Evolutionary conservation across 2,113 vertebrate genomes (phyloP).

Genomic region (Alectura lathami): DNA sequence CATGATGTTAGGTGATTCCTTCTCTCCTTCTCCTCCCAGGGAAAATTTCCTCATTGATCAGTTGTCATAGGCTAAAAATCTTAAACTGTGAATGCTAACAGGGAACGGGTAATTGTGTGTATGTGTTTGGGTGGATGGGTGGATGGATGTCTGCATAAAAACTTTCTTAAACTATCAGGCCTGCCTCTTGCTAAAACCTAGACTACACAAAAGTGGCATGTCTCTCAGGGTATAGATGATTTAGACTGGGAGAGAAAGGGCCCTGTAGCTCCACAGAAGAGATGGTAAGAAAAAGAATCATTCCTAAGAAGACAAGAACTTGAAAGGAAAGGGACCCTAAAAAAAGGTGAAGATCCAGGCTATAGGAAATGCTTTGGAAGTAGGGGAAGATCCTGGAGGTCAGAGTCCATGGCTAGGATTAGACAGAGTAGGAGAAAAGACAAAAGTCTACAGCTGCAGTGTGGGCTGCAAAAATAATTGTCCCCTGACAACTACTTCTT

Average conservation of each 20-base stretch:
- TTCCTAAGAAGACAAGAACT: background rate
- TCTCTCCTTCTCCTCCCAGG: background rate
- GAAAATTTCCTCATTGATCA: background rate
- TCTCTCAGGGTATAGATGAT: background rate
- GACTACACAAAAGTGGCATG: background rate
- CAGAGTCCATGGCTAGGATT: background rate
- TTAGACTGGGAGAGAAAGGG: background rate
- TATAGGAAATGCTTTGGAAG: background rate
- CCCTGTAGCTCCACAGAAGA: background rate
- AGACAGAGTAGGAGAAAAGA: background rate
- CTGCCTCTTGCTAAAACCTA: background rate
- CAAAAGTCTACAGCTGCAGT: background rate
- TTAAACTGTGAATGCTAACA: background rate
- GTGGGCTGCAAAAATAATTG: background rate
- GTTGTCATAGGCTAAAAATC: background rate
- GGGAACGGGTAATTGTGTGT: background rate
- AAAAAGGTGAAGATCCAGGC: background rate
- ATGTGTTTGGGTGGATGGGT: background rate
- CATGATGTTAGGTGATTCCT: background rate
- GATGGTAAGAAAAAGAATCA: background rate
- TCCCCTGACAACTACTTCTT: background rate
- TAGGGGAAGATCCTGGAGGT: background rate
- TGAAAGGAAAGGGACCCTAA: background rate
- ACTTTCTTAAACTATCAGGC: background rate
- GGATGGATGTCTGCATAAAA: background rate